Evolutionary conservation across 2,797 vertebrate species (phyloP).

Genomic region (Emys orbicularis): DNA sequence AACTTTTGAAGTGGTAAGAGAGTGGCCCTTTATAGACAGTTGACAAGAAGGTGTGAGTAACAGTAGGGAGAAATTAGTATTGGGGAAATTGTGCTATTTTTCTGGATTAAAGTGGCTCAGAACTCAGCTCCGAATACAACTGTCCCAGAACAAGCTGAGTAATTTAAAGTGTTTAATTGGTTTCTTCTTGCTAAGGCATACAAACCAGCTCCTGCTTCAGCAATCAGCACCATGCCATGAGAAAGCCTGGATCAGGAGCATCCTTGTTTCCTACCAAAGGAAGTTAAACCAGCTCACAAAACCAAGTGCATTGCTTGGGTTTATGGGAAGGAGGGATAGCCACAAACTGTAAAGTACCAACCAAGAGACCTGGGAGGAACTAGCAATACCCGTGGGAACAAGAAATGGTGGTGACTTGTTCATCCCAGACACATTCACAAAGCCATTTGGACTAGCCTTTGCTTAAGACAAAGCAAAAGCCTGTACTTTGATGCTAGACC

Average conservation of each 20-base stretch:
- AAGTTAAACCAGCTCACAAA: background rate
- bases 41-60: too few species aligned
- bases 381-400: background rate
- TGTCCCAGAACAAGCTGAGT: background rate
- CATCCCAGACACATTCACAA: background rate
- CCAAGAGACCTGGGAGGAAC: background rate
- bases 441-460: background rate
- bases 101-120: background rate
- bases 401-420: background rate
- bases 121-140: background rate
- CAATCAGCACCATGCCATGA: background rate
- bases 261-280: background rate
- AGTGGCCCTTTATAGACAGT: too few species aligned
- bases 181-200: background rate
- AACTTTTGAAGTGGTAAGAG: too few species aligned
- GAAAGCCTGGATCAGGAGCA: background rate
- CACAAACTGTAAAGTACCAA: background rate
- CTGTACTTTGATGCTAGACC: background rate
- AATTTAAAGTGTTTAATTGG: fast-evolving
- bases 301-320: too few species aligned
- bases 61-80: too few species aligned
- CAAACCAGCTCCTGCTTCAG: background rate
- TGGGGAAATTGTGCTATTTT: background rate
- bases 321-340: background rate
- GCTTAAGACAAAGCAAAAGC: background rate